phyloP scores from a whole-genome alignment of 2,797 vertebrate species.

The Ibycter americanus region DNA sequence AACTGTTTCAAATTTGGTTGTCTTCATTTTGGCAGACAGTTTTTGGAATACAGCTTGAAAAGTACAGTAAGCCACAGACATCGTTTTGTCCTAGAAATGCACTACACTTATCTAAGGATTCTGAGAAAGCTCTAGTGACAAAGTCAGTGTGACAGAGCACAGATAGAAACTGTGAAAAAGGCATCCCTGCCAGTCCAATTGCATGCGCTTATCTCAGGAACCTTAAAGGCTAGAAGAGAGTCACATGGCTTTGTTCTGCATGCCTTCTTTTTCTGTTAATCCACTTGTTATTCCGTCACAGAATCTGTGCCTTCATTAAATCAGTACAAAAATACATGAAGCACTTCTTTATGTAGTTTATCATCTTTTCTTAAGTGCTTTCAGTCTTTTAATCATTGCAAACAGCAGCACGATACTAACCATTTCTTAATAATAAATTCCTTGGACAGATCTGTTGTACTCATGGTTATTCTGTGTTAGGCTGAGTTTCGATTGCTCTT shows the following conservation, averaged over 20 bases:
- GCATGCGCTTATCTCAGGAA: background rate
- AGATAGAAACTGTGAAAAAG: slow-evolving; percentile 23
- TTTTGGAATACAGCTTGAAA: background rate
- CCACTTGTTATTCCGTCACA: background rate
- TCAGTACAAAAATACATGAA: background rate
- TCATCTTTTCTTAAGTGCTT: background rate
- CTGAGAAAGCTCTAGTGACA: slow-evolving; percentile 42
- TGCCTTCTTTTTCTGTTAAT: background rate
- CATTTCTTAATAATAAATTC: background rate
- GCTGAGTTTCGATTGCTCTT: background rate
- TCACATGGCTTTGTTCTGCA: background rate
- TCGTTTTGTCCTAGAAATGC: slow-evolving; percentile 20
- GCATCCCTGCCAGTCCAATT: background rate
- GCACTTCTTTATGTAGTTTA: background rate
- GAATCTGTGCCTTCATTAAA: background rate
- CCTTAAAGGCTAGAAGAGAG: background rate
- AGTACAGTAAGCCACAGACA: slow-evolving; percentile 4
- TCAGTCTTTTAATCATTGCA: background rate
- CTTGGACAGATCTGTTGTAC: background rate
- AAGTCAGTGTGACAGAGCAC: slow-evolving; percentile 21
- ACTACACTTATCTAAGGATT: slow-evolving; percentile 35
- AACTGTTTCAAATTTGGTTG: background rate
- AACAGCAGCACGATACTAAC: background rate
- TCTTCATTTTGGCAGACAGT: background rate
- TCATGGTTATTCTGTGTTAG: background rate